Evolutionary conservation across 2,113 vertebrate species (phyloP).

Genomic region (Neolamprologus brichardi): DNA sequence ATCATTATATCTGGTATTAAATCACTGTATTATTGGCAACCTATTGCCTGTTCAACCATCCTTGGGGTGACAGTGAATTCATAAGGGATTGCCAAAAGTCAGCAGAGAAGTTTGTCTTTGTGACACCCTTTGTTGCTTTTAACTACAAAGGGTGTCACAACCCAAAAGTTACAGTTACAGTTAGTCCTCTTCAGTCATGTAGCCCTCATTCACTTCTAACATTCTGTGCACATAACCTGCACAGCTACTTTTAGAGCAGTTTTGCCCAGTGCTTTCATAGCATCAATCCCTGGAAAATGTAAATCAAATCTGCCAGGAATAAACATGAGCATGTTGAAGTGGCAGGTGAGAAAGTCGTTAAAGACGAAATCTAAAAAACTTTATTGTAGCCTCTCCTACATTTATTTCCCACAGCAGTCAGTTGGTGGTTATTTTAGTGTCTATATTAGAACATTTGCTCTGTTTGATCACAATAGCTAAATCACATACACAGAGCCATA

Average conservation of each 20-base stretch:
- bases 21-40: background rate
- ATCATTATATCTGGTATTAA: background rate
- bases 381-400: background rate
- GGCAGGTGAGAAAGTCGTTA: rapidly evolving
- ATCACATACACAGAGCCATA: background rate
- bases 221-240: background rate
- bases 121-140: background rate
- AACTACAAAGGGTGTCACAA: background rate
- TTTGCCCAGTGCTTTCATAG: background rate
- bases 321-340: background rate
- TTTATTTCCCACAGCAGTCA: background rate
- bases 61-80: background rate
- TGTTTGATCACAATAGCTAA: background rate
- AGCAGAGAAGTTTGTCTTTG: background rate
- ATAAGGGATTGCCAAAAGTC: background rate
- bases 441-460: background rate
- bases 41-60: background rate
- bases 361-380: background rate
- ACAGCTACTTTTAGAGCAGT: background rate
- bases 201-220: background rate
- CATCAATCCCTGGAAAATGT: background rate
- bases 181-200: background rate
- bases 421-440: background rate
- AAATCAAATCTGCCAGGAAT: background rate
- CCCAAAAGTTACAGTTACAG: background rate